A percentile compares a stretch with the other conserved stretches of the same genome.
These are phyloP conservation scores for Herpetotheres cachinnans DNA, from an alignment of 2,113 vertebrate genomes.

Conservation along the genomic window DNA sequence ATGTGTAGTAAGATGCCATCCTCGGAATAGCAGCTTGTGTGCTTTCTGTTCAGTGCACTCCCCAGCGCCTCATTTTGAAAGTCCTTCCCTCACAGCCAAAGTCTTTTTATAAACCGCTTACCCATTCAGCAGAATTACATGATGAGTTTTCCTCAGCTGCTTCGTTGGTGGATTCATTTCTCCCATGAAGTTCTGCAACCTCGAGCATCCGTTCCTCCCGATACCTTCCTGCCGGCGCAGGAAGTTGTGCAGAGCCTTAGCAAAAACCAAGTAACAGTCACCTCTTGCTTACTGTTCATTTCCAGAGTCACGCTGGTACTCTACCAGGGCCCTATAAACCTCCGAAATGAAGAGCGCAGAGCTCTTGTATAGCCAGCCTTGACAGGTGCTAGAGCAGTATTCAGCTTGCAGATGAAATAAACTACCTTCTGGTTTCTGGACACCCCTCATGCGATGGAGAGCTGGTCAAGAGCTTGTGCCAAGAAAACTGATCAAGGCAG, in stretches of 20 bases:
- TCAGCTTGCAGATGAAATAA: not conserved
- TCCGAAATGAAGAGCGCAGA: not conserved
- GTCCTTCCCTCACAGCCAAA: not conserved
- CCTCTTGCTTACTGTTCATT: not conserved
- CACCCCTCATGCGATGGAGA: fast-evolving
- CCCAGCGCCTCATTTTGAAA: not conserved
- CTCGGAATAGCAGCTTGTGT: not conserved
- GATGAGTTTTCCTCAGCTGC: not conserved
- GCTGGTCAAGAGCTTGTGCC: not conserved
- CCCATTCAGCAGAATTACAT: conserved; percentile 14
- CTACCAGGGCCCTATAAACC: not conserved
- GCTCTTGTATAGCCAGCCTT: not conserved
- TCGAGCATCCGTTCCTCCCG: not conserved
- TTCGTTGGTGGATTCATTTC: not conserved
- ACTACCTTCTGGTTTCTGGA: not conserved
- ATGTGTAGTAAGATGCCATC: not conserved
- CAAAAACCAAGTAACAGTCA: not conserved
- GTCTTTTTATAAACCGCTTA: not conserved
- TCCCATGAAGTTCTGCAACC: not conserved
- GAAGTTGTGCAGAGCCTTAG: not conserved
- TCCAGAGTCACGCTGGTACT: not conserved
- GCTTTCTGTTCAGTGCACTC: not conserved
- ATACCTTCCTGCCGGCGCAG: not conserved
- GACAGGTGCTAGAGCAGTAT: fast-evolving
- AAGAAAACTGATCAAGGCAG: not conserved